Conservation (phyloP, 2,888 invertebrate genomes). For the Hipparchia sbordonii region DNA sequence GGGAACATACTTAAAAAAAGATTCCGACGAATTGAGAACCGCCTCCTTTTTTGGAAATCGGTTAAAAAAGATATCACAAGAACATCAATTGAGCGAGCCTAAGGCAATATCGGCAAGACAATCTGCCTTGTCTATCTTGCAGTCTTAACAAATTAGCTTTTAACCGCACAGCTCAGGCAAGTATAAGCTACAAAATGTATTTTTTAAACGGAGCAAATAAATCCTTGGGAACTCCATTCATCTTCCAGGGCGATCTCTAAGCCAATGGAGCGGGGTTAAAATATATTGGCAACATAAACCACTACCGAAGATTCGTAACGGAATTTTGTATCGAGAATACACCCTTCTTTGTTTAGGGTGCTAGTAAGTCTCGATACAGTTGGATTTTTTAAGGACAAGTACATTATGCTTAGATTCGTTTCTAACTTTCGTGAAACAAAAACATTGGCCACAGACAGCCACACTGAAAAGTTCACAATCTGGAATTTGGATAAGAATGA, state of each 20-base stretch:
- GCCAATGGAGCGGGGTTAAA: slow-evolving; percentile 44
- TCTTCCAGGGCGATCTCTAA: slow-evolving; percentile 32
- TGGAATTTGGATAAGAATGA: background rate
- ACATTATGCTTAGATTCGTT: background rate
- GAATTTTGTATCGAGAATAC: slow-evolving; percentile 49
- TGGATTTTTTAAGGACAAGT: background rate
- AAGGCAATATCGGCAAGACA: background rate
- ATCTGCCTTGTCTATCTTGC: background rate
- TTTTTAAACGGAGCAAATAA: slow-evolving; percentile 36
- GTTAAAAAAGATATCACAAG: too few relatives aligned
- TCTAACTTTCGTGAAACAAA: background rate
- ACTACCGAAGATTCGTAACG: slow-evolving; percentile 47
- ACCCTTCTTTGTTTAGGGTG: slow-evolving; percentile 57
- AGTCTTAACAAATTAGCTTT: slow-evolving; percentile 15
- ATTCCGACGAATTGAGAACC: too few relatives aligned
- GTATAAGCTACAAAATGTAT: slow-evolving; percentile 33
- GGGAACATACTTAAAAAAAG: too few relatives aligned
- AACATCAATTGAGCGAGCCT: too few relatives aligned
- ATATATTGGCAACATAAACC: slow-evolving; percentile 56
- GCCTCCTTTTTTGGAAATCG: too few relatives aligned
- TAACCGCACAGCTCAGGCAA: slow-evolving; percentile 17
- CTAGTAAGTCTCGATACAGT: slow-evolving; percentile 38
- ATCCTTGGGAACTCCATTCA: slow-evolving; percentile 32
- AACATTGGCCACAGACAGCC: background rate
- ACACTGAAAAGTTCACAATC: background rate